Percentiles rank a stretch among this genome's conserved stretches.
Evolutionary conservation across 2,888 invertebrate genomes (phyloP).

Genomic region (Cheilosia urbana): DNA sequence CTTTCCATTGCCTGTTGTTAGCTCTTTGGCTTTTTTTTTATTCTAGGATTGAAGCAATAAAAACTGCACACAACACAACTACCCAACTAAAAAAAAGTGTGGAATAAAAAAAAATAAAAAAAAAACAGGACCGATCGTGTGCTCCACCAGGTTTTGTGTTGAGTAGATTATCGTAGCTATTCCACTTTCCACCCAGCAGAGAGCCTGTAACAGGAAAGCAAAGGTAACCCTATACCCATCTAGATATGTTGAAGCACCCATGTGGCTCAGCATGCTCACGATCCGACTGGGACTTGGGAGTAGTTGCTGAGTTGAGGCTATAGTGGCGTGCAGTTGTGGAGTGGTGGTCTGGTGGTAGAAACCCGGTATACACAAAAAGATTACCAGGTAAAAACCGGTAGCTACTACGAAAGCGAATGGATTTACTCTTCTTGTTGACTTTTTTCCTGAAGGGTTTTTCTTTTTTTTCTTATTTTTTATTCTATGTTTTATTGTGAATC

Average conservation of each 20-base stretch:
- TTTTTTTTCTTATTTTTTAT: constrained; percentile 22
- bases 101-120: constrained; percentile 20
- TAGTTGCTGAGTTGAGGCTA: constrained; percentile 50
- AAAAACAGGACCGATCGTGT: constrained; percentile 59
- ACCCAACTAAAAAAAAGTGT: constrained; percentile 38
- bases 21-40: constrained; percentile 22
- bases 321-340: constrained; percentile 54
- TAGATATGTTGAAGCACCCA: constrained; percentile 73
- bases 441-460: constrained; percentile 31
- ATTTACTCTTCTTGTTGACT: constrained; percentile 74
- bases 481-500: constrained; percentile 35
- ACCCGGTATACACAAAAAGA: constrained; percentile 26
- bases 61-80: constrained; percentile 60
- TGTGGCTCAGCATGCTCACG: constrained; percentile 73
- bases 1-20: constrained; percentile 70
- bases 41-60: constrained; percentile 73
- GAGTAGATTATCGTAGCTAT: constrained; percentile 61
- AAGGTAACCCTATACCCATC: constrained; percentile 74
- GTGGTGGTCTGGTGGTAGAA: constrained; percentile 60
- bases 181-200: constrained; percentile 2
- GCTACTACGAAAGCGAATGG: constrained; percentile 72
- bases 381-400: constrained; percentile 75
- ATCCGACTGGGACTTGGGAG: constrained; percentile 58
- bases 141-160: constrained; percentile 57
- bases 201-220: constrained; percentile 27